Percentiles rank a stretch among this genome's conserved stretches.
Conservation (phyloP, 2,797 vertebrate species). For the Setipinna tenuifilis region DNA sequence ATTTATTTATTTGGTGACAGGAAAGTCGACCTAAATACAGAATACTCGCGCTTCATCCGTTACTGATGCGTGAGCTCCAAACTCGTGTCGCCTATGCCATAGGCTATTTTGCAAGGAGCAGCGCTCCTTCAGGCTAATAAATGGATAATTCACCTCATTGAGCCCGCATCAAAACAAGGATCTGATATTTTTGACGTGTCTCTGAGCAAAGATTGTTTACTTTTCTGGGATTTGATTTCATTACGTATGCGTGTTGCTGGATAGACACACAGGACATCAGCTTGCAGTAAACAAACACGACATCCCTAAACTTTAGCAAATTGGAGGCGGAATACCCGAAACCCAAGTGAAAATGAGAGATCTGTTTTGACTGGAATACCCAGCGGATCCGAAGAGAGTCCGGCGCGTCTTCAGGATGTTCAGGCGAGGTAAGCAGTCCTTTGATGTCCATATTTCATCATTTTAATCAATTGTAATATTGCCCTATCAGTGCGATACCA, state of each 20-base stretch:
- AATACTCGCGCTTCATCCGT: background rate
- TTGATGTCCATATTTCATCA: background rate
- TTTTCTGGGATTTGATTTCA: background rate
- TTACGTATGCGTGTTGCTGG: background rate
- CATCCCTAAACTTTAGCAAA: background rate
- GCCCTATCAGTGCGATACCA: background rate
- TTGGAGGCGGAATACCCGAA: background rate
- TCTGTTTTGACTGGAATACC: background rate
- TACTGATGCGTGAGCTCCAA: background rate
- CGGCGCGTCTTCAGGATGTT: constrained; percentile 50
- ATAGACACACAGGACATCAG: background rate
- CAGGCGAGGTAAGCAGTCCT: constrained; percentile 47
- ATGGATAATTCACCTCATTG: background rate
- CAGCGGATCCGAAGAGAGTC: constrained; percentile 2
- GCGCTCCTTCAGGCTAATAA: background rate
- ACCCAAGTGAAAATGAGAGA: background rate
- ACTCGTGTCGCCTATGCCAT: constrained; percentile 1
- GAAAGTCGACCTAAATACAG: constrained; percentile 12
- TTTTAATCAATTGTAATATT: background rate
- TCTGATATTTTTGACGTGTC: constrained; percentile 1
- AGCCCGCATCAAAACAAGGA: background rate
- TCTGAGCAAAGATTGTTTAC: background rate
- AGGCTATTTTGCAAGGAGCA: background rate
- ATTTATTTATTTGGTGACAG: background rate
- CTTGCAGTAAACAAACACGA: background rate